phyloP scores from a whole-genome alignment of 2,888 invertebrate genomes.

The Morinoia aosen region DNA sequence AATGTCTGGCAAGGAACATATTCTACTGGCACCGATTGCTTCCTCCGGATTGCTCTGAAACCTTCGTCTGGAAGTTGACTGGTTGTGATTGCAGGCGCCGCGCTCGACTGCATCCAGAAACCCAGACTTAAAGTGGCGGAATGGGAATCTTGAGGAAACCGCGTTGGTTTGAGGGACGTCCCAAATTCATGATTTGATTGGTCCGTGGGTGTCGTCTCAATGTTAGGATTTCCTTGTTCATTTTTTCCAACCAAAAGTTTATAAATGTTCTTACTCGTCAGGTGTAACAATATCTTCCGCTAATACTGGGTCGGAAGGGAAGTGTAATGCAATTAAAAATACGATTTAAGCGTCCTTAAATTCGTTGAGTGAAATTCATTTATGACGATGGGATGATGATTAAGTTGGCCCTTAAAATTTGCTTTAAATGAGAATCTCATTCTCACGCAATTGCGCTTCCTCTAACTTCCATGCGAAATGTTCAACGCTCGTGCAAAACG shows the following conservation, averaged over 20 bases:
- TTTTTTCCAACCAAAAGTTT: neutral
- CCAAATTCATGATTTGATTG: neutral
- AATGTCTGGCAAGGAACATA: slow-evolving; percentile 2
- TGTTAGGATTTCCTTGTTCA: neutral
- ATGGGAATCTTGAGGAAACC: neutral
- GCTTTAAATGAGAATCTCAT: too few relatives aligned
- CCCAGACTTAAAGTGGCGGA: neutral
- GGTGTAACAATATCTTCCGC: too few relatives aligned
- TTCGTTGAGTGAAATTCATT: too few relatives aligned
- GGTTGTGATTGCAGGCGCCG: slow-evolving; percentile 11
- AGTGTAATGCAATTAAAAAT: too few relatives aligned
- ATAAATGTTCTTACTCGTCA: too few relatives aligned
- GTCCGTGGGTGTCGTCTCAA: neutral
- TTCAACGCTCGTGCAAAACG: too few relatives aligned
- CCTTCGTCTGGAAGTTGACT: neutral
- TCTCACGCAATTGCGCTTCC: too few relatives aligned
- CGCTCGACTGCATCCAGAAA: neutral
- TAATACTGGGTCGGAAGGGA: too few relatives aligned
- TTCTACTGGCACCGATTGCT: slow-evolving; percentile 25
- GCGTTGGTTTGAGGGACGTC: neutral
- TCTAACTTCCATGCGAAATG: too few relatives aligned
- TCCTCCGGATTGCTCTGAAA: neutral
- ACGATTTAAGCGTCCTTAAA: too few relatives aligned
- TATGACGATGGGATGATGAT: too few relatives aligned
- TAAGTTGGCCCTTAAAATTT: too few relatives aligned